Base-by-base conservation (phyloP, 2,888 invertebrate genomes). In the Trachelus tabidus region DNA sequence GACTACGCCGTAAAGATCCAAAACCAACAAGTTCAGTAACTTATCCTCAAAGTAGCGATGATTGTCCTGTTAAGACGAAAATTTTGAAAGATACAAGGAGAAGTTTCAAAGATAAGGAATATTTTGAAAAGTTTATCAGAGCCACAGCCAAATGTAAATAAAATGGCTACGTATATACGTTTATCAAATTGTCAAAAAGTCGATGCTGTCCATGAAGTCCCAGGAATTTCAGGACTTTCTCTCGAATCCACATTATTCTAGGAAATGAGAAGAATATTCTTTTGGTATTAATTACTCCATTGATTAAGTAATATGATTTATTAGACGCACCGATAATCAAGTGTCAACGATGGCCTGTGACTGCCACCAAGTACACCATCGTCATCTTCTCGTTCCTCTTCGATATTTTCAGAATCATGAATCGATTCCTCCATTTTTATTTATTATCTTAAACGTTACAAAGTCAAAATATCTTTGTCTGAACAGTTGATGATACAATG, bases 181-280 rank as follows among this genome's bases (percentile, higher is more conserved):
- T 86, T 79, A 91, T 83, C 12, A 91, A 83, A 37, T 87, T 85
- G 79, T 89, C 85, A 80, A 91, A 91, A 9, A 89, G 83, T 15
- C 85, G 77, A 75, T 88, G 85, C 69, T 86, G 83, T 68, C 88
- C 87, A 0, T 78, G 79, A 68, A 92, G 87, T 80, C 94, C 94
- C 23, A 95, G 92, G 86, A 92, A 94, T 1, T 92, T 91, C 15
- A 94, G 90, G 40, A 96, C 93, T 79, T 93, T 93, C 1, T 95
- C 93, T 88, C 94, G 95, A 40, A 97, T 92, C 96, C 97, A 97
- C 83, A 93, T 92, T 33, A 95, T 90, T 76, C 96, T 93, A 23
- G 56, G 37, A 93, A 93, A 86, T 95, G 95, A 34, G 34, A 68
- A 31, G 69, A 30, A 77, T 77, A 77, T 30, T 35, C 73, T 73